A percentile compares a stretch with the other conserved stretches of the same genome.
Conservation (phyloP, 1,140 invertebrate species). For the Drosophila dunni region DNA sequence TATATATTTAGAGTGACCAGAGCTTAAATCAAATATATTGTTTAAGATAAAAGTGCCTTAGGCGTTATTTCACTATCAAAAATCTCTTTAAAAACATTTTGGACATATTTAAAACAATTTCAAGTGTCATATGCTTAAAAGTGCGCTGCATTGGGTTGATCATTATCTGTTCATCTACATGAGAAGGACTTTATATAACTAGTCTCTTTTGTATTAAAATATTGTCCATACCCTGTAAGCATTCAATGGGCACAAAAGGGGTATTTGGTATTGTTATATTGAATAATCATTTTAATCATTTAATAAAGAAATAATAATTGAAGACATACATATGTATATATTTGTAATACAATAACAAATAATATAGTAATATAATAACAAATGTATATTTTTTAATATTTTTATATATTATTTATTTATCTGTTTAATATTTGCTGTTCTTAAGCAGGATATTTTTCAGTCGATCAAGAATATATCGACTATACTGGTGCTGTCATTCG, state of each 20-base stretch:
- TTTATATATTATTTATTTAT: too few relatives aligned
- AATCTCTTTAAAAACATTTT: background rate
- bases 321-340: too few relatives aligned
- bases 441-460: background rate
- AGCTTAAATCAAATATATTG: background rate
- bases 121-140: background rate
- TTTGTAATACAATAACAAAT: too few relatives aligned
- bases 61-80: background rate
- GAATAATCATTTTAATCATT: too few relatives aligned
- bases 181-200: background rate
- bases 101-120: background rate
- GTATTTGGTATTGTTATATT: background rate
- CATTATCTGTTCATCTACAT: slow-evolving; percentile 10
- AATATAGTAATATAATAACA: too few relatives aligned
- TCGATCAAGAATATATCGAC: background rate
- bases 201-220: background rate
- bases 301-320: too few relatives aligned
- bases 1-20: background rate
- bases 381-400: background rate
- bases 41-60: too few relatives aligned
- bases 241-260: background rate
- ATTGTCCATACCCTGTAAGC: background rate
- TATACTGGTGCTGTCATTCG: slow-evolving; percentile 12
- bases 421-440: too few relatives aligned
- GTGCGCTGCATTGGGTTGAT: background rate